Base-by-base conservation (phyloP, 1,140 invertebrate genomes). In the Drosophila ambigua region DNA sequence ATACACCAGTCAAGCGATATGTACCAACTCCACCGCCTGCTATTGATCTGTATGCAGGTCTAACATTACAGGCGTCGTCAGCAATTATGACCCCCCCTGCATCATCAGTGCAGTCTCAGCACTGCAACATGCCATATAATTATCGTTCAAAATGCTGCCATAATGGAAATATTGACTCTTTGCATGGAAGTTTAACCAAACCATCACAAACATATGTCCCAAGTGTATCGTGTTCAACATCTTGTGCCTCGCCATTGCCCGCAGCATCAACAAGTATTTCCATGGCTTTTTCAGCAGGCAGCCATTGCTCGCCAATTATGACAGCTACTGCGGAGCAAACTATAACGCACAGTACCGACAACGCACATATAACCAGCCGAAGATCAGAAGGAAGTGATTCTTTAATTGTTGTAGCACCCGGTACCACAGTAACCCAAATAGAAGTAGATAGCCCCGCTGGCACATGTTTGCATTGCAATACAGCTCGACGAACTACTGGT, bases 1-100 rank as follows among this genome's bases (percentile, higher is more conserved):
- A 92, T 50, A 92, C 91, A 23, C 91, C 91, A 4, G 91, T 92
- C 0, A 92, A 92, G 64, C 78, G 91, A 0, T 92, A 92, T 59
- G 79, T 92, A 13, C 91, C 91, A 5, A 92, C 91, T 3, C 91
- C 91, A n/a, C 91, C 91, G 2, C 77, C 90, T n/a, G 73, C 84
- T n/a, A 72, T 57, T 13, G 87, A 92, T 24, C 28, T 76, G 0
- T 81, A 75, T 24, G 26, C 73, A 7, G 82, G 88, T 23, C 44
- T 76, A 7, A 62, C 24, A 13, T 43, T 64, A 52, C 54, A 57
- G 5, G 55, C 66, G 5, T 60, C 62, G 16, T 11, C 58, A 39
- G 43, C 59, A 8, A 43, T 16, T 49, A 35, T 55, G 23, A 15
- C 45, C 31, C 57, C 59, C 16, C 66, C 54, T 24, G 45, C 49